Percentiles rank a stretch among this genome's conserved stretches.
Conservation (phyloP, 2,113 vertebrate species). For the Rissa tridactyla region DNA sequence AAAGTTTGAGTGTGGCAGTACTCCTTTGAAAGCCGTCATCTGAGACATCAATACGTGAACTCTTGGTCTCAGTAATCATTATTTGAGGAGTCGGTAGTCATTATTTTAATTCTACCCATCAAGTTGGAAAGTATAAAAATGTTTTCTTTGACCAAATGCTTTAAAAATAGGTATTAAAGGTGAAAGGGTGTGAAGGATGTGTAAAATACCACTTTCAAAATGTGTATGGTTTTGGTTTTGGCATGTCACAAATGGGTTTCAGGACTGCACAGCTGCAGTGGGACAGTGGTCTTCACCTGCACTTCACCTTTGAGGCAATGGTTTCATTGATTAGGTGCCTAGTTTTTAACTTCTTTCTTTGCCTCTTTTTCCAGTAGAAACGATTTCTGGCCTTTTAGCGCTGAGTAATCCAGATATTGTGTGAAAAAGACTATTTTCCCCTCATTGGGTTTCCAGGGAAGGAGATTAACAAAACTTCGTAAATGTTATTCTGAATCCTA, state of each 20-base stretch:
- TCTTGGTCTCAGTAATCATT: background rate
- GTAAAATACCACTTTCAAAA: background rate
- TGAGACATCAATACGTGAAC: background rate
- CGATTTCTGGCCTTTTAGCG: background rate
- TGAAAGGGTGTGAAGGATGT: background rate
- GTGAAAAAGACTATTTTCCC: background rate
- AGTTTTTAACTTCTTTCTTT: background rate
- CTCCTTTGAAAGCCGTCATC: background rate
- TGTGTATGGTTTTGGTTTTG: background rate
- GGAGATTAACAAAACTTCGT: background rate
- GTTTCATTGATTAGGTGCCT: background rate
- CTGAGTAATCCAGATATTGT: background rate
- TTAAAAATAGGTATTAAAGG: background rate
- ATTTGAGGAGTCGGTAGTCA: background rate
- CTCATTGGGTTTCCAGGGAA: background rate
- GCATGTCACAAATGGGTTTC: background rate
- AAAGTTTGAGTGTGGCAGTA: background rate
- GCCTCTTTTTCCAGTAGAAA: background rate
- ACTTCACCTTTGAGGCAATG: background rate
- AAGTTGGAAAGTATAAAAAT: background rate
- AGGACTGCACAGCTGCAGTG: background rate
- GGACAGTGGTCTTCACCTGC: background rate
- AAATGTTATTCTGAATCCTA: background rate
- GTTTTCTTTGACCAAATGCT: background rate
- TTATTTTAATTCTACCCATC: background rate